Evolutionary conservation across 2,888 invertebrate species (phyloP).

Genomic region (Tubiluchus corallicola): DNA sequence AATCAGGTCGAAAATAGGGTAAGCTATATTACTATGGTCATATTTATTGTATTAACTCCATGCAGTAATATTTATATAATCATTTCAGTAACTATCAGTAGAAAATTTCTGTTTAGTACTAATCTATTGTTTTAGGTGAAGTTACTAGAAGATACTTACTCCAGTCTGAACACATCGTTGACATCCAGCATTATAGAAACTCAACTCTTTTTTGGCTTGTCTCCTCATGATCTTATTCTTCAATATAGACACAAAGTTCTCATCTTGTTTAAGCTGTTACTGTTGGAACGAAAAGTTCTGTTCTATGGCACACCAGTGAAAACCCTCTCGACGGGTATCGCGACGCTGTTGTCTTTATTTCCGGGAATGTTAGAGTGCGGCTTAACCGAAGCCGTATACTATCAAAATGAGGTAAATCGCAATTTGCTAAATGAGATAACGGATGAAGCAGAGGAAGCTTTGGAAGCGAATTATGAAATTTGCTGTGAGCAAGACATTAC

Average conservation of each 20-base stretch:
- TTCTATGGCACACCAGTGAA: slow-evolving; percentile 85
- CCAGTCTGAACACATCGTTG: slow-evolving; percentile 71
- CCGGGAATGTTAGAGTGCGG: slow-evolving; percentile 44
- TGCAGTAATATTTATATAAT: too few relatives aligned
- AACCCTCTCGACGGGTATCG: slow-evolving; percentile 60
- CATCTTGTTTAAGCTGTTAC: slow-evolving; percentile 70
- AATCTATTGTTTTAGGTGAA: too few relatives aligned
- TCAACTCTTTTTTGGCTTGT: slow-evolving; percentile 47
- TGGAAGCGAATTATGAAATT: too few relatives aligned
- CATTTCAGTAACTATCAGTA: too few relatives aligned
- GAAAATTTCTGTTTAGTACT: slow-evolving; percentile 64
- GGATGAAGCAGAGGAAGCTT: too few relatives aligned
- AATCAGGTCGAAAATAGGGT: too few relatives aligned
- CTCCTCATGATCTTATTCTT: slow-evolving; percentile 56
- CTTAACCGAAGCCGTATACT: too few relatives aligned
- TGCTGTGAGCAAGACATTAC: too few relatives aligned
- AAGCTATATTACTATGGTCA: too few relatives aligned
- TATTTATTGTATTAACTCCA: too few relatives aligned
- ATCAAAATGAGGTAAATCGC: too few relatives aligned
- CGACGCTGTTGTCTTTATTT: slow-evolving; percentile 71
- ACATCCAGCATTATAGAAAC: slow-evolving; percentile 32
- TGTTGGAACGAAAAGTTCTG: slow-evolving; percentile 64
- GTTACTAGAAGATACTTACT: slow-evolving; percentile 66
- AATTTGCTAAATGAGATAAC: too few relatives aligned
- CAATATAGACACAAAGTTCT: slow-evolving; percentile 80